Evolutionary conservation across 2,797 vertebrate genomes (phyloP), one percentile per base, ranked within the genome.

Genomic region (Neolamprologus multifasciatus): DNA sequence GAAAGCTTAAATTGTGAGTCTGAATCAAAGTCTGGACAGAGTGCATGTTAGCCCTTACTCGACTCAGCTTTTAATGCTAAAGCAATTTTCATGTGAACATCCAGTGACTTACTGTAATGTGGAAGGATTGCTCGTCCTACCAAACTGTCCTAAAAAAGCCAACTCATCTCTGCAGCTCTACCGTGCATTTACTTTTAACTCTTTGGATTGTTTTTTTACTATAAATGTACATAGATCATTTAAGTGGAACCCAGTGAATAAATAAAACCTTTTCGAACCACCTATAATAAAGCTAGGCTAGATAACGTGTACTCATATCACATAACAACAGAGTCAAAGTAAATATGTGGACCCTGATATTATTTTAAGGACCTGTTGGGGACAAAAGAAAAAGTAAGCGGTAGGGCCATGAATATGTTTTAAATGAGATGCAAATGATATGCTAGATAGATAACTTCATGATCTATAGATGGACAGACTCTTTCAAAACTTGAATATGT

Each of bases 111-210:
- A 11, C 71, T 76, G 43, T 13, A 6, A n/a, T 31, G 7, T 76
- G 71, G 45, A 76, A 76, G 1, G 71, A 50, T n/a, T 76, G 71
- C 71, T 76, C 11, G 2, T 50, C 1, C 43, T 12, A 29, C 69
- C 43, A 74, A 74, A 48, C 7, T 29, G 23, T 38, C 16, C 43
- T 48, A 8, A 74, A 29, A 48, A 74, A 48, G 69, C 43, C 45
- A 12, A 74, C 43, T 76, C 69, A 74, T 74, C 45, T 76, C 50
- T 74, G 38, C 54, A 78, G 57, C 52, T 81, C 81, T 40, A 12
- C 12, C 2, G 1, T 31, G 16, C 40, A 5, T 71, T 17, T 51
- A 77, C 23, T 54, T 79, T 62, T 4, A 69, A 21, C 17, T 38
- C 59, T 78, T 19, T 59, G 8, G 6, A 23, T 57, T 71, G 13